These are phyloP conservation scores for mouse (Mus musculus) DNA, from an alignment of 2,113 vertebrate genomes.

Conservation along the genomic window GRCm39 chrX:159138001-159138500, in stretches of 20 bases:
- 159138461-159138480: neutral
- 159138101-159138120: neutral
- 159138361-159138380: neutral
- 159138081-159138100: neutral
- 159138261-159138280: slow-evolving; percentile 12
- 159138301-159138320: neutral
- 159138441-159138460: neutral
- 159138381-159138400: neutral
- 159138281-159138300: neutral
- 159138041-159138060: neutral
- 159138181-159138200: neutral
- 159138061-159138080: neutral
- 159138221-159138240: neutral
- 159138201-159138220: neutral
- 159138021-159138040: neutral
- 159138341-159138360: neutral
- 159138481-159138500: neutral
- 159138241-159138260: no score
- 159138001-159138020: neutral
- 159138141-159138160: neutral
- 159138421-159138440: neutral
- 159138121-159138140: neutral
- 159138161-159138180: neutral
- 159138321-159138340: neutral
- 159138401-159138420: neutral